Evolutionary conservation across 2,797 vertebrate genomes (phyloP), one percentile per base, ranked within the genome.

Genomic region (Cynodonichthys magdalenae): DNA sequence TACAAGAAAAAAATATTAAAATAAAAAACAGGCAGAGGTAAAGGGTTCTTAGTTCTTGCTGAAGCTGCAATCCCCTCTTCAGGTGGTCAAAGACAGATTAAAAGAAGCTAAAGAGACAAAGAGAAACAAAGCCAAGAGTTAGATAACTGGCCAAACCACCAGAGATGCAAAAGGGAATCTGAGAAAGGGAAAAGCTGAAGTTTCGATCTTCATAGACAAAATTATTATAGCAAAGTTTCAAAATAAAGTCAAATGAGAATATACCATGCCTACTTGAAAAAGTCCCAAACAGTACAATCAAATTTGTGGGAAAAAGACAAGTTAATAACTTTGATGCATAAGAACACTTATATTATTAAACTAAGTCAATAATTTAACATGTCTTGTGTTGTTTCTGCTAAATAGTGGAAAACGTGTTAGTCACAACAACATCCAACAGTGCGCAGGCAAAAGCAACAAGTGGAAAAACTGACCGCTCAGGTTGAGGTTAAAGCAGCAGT

Each of bases 1-100:
- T 71, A 89, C 76, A 85, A 87, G 66, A 64, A 39, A 14, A 39
- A 36, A 6, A 91, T 81, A 87, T 24, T 24, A 24, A 24, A 24
- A 24, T 24, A 86, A 87, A 87, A 93, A 87, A 84, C 83, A 89
- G 87, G 92, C 87, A 88, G 91, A 94, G 91, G 84, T 92, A 86
- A 93, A 87, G 89, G 93, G 89, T 92, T 93, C 94, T 94, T 95
- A 95, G 88, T 91, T 95, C 93, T 96, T 93, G 93, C 92, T 93
- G 90, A 95, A 95, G 94, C 92, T 93, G 95, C 91, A 93, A 93
- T 97, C 95, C 94, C 95, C 94, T 98, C 96, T 95, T 95, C 95
- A 94, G 95, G 88, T 90, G 94, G 92, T 92, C 94, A 93, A 24
- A 95, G 94, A 98, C 91, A 96, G 94, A 95, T 97, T 99, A 99